A percentile compares a stretch with the other conserved stretches of the same genome.
These are phyloP conservation scores for Drosophila paranaensis DNA, from an alignment of 2,888 invertebrate species.

Conservation along the genomic window DNA sequence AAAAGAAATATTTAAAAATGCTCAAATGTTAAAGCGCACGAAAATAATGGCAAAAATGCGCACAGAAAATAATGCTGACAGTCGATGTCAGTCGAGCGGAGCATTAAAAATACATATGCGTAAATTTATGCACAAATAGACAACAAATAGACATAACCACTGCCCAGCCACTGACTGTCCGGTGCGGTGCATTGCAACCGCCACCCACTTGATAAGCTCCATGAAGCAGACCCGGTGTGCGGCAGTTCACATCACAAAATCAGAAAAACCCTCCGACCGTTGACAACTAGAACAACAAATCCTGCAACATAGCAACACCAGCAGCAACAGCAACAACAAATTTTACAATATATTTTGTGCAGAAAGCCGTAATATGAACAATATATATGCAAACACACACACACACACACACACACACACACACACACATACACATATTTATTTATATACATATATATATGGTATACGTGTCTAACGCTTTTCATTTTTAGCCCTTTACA, in stretches of 20 bases:
- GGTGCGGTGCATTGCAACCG: conserved; percentile 6
- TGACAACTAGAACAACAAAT: conserved; percentile 32
- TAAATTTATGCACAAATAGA: conserved; percentile 74
- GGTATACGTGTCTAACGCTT: conserved; percentile 15
- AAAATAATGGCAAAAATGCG: conserved; percentile 50
- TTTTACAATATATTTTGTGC: conserved; percentile 64
- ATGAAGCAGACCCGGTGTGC: conserved; percentile 24
- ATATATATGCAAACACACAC: conserved; percentile 24
- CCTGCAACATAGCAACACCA: conserved; percentile 24
- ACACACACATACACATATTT: conserved; percentile 8
- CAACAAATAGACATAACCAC: conserved; percentile 40
- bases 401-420: conserved; percentile 7
- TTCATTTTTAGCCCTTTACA: conserved; percentile 42
- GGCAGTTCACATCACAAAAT: conserved; percentile 75
- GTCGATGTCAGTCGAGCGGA: conserved; percentile 74
- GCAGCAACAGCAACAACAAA: conserved; percentile 54
- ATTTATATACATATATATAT: no score
- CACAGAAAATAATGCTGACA: conserved; percentile 75
- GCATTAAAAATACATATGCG: conserved; percentile 75
- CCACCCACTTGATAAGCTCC: conserved; percentile 32
- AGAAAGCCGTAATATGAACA: conserved; percentile 58
- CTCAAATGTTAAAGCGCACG: conserved; percentile 41
- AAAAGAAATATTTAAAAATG: background rate
- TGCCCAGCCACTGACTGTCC: conserved; percentile 10
- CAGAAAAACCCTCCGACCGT: conserved; percentile 60